Conservation (phyloP, 2,113 vertebrate genomes). For the Chitala chitala region DNA sequence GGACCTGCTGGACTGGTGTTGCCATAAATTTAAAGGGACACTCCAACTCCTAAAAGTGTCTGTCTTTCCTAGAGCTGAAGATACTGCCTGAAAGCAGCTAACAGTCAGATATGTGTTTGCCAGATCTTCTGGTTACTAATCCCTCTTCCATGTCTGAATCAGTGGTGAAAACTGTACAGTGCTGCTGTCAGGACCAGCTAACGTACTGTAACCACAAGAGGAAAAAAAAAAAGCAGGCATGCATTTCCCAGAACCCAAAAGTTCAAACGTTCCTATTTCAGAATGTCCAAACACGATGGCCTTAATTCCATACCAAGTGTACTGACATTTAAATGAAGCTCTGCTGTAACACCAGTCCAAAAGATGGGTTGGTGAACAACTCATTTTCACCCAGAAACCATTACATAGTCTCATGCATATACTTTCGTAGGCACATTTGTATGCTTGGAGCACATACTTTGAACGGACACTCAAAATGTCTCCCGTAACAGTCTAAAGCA, state of each 20-base stretch:
- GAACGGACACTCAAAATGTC: slow-evolving; percentile 20
- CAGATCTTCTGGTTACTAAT: background rate
- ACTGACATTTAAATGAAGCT: background rate
- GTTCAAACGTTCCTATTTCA: background rate
- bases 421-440: slow-evolving; percentile 15
- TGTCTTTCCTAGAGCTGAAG: background rate
- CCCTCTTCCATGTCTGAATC: background rate
- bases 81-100: background rate
- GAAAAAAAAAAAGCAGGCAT: slow-evolving; percentile 8
- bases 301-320: background rate
- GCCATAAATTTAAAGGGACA: slow-evolving; percentile 8
- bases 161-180: background rate
- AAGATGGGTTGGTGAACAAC: background rate
- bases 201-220: background rate
- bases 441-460: slow-evolving; percentile 13
- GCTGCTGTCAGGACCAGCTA: background rate
- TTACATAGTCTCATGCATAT: slow-evolving; percentile 21
- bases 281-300: background rate
- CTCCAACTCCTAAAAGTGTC: background rate
- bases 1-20: slow-evolving; percentile 8
- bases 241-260: background rate
- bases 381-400: slow-evolving; percentile 7
- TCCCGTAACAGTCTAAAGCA: background rate
- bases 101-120: background rate
- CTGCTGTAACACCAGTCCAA: background rate